Conservation (phyloP, 1,140 invertebrate genomes). For the Helicoverpa zea region DNA sequence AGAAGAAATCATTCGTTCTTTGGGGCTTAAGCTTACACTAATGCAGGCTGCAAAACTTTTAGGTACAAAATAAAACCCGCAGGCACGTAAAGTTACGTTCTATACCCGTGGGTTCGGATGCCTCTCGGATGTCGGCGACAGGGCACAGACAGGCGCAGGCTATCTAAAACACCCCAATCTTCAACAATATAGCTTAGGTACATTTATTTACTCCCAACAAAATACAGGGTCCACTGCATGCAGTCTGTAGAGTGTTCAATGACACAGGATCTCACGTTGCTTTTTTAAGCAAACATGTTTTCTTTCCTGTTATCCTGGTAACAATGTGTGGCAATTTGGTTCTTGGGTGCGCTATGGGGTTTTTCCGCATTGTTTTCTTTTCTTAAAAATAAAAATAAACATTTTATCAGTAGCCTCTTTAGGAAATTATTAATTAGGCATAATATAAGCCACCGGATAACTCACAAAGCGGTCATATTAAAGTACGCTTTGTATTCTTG, state of each 20-base stretch:
- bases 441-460: too few species aligned
- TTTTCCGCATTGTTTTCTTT: too few species aligned
- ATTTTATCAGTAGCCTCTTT: too few species aligned
- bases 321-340: background rate
- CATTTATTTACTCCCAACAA: constrained; percentile 21
- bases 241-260: background rate
- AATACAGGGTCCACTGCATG: background rate
- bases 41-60: background rate
- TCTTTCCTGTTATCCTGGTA: background rate
- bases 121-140: constrained; percentile 33
- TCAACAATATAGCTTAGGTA: constrained; percentile 13
- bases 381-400: too few species aligned
- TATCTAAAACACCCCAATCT: constrained; percentile 27
- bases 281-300: background rate
- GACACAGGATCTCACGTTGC: background rate
- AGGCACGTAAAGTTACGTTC: background rate
- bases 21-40: too few species aligned
- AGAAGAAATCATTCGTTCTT: too few species aligned
- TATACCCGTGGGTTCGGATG: background rate
- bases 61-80: background rate
- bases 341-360: too few species aligned
- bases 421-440: too few species aligned
- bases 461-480: too few species aligned
- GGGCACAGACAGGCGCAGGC: constrained; percentile 12
- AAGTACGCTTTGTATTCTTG: too few species aligned